Conservation (phyloP, 2,113 vertebrate species). For the Cryptoleucopteryx plumbea region DNA sequence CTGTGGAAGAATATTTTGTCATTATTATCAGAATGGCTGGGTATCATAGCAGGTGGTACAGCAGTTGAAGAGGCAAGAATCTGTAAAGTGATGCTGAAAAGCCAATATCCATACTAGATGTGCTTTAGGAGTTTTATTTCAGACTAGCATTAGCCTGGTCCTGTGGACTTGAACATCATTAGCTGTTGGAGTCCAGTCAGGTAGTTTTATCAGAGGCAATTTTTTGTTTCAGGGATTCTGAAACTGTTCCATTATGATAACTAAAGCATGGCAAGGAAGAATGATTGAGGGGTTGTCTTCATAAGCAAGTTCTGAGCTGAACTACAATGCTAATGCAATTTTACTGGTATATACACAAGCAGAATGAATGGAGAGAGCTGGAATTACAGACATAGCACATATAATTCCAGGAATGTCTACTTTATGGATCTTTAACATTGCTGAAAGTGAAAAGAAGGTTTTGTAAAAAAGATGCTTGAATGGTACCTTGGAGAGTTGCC, state of each 20-base stretch:
- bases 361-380: not conserved
- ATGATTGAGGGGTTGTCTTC: not conserved
- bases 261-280: not conserved
- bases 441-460: not conserved
- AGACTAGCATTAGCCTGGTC: not conserved
- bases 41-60: not conserved
- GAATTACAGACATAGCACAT: not conserved
- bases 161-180: not conserved
- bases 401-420: conserved; percentile 11
- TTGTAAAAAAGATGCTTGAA: not conserved
- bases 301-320: not conserved
- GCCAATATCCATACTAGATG: too few species aligned
- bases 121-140: not conserved
- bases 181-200: not conserved
- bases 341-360: not conserved
- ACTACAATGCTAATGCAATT: not conserved
- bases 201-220: not conserved
- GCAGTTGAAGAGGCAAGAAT: not conserved
- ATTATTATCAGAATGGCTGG: not conserved
- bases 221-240: not conserved
- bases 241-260: not conserved
- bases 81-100: not conserved
- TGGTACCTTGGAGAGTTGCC: not conserved
- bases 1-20: not conserved
- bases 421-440: not conserved